Evolutionary conservation across 2,888 invertebrate genomes (phyloP), one percentile per base, ranked within the genome.

Genomic region (Sepioteuthis lessoniana): DNA sequence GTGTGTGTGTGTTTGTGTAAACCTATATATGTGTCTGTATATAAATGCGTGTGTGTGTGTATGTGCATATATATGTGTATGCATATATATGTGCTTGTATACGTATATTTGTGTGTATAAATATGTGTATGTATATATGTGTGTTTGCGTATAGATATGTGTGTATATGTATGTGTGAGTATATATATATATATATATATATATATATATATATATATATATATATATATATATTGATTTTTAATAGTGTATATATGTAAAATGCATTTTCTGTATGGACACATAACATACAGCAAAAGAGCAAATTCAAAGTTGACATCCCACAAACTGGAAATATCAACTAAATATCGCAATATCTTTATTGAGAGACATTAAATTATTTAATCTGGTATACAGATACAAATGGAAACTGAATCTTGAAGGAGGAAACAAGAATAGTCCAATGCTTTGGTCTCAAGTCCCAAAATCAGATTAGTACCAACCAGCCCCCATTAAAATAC

Each of bases 131-230:
- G 25, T 37, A 10, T 37, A 31, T 35, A 31, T n/a, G 13, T 35
- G 35, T n/a, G 35, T 90, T 5, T 90, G n/a, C 25, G 8, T 90
- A n/a, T n/a, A n/a, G 90, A 10, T 2, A 19, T n/a, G 13, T 90
- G 25, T 90, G 25, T 90, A 31, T 90, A 31, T 90, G 25, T 90
- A 31, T 90, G 25, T 90, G 21, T 90, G 21, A 19, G 21, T 90
- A 90, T 90, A 90, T 90, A 90, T 90, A 90, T 90, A 90, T 90
- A 90, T 90, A 90, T 90, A 90, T 90, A 90, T 10, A 10, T 90
- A 90, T 13, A 10, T 90, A 90, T 90, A 90, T 90, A 1, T 10
- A 90, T 90, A 90, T 10, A n/a, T 2, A 35, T 2, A 90, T n/a
- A 13, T 90, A 25, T n/a, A 1, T 31, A 21, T 31, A 19, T 31